These are phyloP conservation scores for Phalacrocorax aristotelis DNA, from an alignment of 2,113 vertebrate species.

Conservation along the genomic window DNA sequence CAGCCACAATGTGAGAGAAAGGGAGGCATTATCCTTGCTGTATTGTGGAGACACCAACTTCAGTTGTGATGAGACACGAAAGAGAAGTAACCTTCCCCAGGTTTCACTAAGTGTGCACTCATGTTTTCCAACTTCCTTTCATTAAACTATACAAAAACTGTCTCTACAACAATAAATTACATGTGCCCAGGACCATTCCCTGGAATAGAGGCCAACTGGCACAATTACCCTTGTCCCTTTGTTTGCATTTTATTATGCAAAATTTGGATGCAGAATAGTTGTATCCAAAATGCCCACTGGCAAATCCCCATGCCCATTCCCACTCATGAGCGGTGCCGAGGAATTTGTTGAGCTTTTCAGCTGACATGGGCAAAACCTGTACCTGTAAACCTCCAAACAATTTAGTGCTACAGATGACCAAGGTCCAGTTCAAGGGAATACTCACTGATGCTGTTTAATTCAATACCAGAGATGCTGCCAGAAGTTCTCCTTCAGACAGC, in stretches of 20 bases:
- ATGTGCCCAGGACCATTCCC: fast-evolving
- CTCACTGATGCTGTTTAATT: not conserved
- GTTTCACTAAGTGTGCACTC: not conserved
- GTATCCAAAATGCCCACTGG: not conserved
- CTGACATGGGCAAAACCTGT: not conserved
- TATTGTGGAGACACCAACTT: not conserved
- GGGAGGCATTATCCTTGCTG: not conserved
- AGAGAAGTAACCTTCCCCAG: not conserved
- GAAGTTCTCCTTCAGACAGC: not conserved
- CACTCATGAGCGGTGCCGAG: fast-evolving
- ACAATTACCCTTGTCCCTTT: not conserved
- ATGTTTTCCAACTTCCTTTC: not conserved
- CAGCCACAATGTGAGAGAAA: not conserved
- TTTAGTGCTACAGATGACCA: not conserved
- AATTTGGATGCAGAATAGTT: not conserved
- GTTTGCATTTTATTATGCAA: not conserved
- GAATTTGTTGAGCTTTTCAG: not conserved
- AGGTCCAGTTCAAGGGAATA: not conserved
- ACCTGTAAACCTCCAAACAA: not conserved
- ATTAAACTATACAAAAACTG: not conserved
- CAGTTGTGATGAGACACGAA: not conserved
- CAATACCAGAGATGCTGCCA: not conserved
- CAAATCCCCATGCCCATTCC: not conserved
- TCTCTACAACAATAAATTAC: not conserved
- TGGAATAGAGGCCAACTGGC: not conserved